Conservation (phyloP, 1,140 invertebrate genomes). For the Mamestra configurata region DNA sequence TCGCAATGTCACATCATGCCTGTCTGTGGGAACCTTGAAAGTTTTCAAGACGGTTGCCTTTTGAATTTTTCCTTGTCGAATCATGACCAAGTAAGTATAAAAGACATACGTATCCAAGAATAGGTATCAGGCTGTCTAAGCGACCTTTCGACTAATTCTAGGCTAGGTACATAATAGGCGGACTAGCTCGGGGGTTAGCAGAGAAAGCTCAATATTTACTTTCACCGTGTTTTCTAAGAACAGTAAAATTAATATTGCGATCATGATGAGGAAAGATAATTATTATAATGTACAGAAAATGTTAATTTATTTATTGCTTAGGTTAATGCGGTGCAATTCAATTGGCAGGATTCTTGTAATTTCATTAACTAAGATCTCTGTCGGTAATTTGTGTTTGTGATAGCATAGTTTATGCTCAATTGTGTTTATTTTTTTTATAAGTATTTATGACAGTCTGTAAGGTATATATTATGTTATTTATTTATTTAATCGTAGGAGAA, state of each 20-base stretch:
- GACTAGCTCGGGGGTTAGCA: background rate
- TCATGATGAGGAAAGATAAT: background rate
- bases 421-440: too few relatives aligned
- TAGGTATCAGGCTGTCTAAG: background rate
- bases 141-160: conserved; percentile 18
- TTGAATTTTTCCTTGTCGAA: too few relatives aligned
- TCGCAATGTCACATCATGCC: too few relatives aligned
- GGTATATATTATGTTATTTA: too few relatives aligned
- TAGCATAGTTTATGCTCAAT: too few relatives aligned
- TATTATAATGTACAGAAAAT: background rate
- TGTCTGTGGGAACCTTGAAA: too few relatives aligned
- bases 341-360: too few relatives aligned
- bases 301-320: background rate
- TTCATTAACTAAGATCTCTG: too few relatives aligned
- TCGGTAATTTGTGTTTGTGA: too few relatives aligned
- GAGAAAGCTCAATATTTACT: conserved; percentile 23
- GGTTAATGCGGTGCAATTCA: background rate
- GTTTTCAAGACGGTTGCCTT: too few relatives aligned
- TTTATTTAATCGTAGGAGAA: too few relatives aligned
- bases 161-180: background rate
- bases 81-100: background rate
- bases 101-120: background rate
- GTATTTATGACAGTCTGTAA: too few relatives aligned
- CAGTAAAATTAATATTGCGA: background rate
- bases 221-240: conserved; percentile 17